phyloP scores from a whole-genome alignment of 2,797 vertebrate genomes.

The Tarsius wallacei region DNA sequence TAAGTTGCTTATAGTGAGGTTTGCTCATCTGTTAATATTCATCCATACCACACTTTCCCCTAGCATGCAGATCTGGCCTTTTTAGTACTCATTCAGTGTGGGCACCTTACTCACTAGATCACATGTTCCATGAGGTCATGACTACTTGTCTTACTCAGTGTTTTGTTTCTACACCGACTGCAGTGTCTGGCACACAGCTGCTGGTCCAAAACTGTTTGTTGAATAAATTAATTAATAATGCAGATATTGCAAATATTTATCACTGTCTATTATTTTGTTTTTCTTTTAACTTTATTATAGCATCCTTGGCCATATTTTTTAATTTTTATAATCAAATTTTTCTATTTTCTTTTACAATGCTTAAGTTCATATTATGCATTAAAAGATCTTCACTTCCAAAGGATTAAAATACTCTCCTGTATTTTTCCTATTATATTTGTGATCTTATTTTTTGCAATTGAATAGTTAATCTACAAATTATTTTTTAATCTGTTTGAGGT shows the following conservation, averaged over 20 bases:
- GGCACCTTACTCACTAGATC: background rate
- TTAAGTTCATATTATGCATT: background rate
- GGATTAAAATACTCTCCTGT: background rate
- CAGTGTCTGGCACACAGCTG: background rate
- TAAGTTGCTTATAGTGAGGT: background rate
- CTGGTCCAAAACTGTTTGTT: background rate
- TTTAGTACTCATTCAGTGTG: background rate
- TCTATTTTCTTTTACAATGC: background rate
- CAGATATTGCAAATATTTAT: background rate
- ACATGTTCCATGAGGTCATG: background rate
- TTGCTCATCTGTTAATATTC: background rate
- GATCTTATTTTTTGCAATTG: background rate
- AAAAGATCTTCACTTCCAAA: background rate
- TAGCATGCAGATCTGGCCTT: background rate
- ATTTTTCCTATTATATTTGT: conserved; percentile 4
- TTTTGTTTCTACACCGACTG: background rate
- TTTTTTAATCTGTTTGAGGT: background rate
- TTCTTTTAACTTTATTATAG: background rate
- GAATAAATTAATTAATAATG: background rate
- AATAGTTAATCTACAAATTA: conserved; percentile 1
- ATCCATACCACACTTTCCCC: background rate
- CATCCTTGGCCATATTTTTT: background rate
- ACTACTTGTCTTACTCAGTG: background rate
- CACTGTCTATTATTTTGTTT: background rate
- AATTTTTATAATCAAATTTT: conserved; percentile 29